phyloP scores from a whole-genome alignment of 2,113 vertebrate genomes.

The Oophaga pumilio region DNA sequence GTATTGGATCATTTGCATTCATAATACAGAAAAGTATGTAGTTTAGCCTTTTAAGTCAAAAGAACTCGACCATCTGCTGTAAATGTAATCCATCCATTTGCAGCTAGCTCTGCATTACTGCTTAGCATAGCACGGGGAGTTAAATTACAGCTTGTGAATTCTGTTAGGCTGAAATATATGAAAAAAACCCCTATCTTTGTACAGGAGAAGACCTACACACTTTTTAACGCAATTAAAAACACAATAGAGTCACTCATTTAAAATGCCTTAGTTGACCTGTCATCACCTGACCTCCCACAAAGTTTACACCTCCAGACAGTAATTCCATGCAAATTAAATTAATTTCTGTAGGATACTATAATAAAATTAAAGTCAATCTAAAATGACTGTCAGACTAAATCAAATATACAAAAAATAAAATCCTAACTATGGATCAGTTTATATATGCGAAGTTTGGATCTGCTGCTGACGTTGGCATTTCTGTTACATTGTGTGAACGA shows the following conservation, averaged over 20 bases:
- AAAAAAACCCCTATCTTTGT: conserved; percentile 23
- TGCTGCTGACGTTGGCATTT: neutral
- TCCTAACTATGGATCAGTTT: neutral
- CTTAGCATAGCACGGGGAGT: conserved; percentile 4
- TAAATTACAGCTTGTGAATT: conserved; percentile 45
- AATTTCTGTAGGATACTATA: neutral
- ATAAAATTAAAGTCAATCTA: neutral
- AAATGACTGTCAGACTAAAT: conserved; percentile 12
- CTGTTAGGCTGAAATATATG: conserved; percentile 26
- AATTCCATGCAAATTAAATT: conserved; percentile 42
- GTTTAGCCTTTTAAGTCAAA: conserved; percentile 41
- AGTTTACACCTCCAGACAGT: conserved; percentile 10
- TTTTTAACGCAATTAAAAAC: conserved; percentile 32
- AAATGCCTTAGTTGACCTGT: conserved; percentile 16
- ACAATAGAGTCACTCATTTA: conserved; percentile 23
- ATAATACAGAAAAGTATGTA: conserved; percentile 18
- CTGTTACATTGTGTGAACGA: neutral
- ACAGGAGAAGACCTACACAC: conserved; percentile 28
- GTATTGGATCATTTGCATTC: conserved; percentile 30
- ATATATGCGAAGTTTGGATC: neutral
- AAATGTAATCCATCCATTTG: conserved; percentile 49
- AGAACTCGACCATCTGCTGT: conserved; percentile 42
- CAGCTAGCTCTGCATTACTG: conserved; percentile 38
- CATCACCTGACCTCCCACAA: conserved; percentile 43
- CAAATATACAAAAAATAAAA: neutral